These are phyloP conservation scores for Neosilurus mollespiculum DNA, from an alignment of 2,797 vertebrate species.

Conservation along the genomic window DNA sequence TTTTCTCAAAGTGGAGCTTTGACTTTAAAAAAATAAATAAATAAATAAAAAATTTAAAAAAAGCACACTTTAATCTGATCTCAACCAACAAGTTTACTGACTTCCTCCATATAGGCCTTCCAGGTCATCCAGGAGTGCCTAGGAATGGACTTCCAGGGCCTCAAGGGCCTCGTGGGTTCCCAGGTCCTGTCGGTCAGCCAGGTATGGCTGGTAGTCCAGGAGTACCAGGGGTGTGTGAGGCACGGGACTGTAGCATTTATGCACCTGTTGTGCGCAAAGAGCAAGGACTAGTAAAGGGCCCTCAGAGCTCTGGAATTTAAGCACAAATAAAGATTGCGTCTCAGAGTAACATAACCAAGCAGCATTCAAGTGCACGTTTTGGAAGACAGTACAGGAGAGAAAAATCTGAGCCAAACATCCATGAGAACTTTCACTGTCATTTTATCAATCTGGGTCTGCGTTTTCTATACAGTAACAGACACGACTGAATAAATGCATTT, in stretches of 20 bases:
- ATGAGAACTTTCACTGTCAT: conserved; percentile 28
- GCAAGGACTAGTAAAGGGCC: conserved; percentile 73
- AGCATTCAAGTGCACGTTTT: conserved; percentile 1
- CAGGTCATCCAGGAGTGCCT: conserved; percentile 68
- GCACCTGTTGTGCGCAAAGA: conserved; percentile 72
- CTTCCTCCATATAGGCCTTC: conserved; percentile 62
- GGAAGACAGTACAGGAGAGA: conserved; percentile 11
- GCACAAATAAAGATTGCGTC: no score
- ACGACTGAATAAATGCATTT: conserved; percentile 24
- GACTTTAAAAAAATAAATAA: not conserved
- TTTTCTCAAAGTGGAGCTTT: not conserved
- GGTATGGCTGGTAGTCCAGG: conserved; percentile 61
- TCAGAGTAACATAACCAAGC: no score
- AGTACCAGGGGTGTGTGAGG: conserved; percentile 74
- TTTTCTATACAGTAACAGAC: conserved; percentile 12
- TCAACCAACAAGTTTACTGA: not conserved
- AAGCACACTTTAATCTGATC: not conserved
- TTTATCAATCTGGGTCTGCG: not conserved
- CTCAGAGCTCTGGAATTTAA: conserved; percentile 63
- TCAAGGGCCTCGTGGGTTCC: conserved; percentile 66
- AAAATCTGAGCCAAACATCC: conserved; percentile 4
- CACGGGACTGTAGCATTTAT: conserved; percentile 72
- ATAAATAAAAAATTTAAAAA: no score
- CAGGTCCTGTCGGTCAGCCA: conserved; percentile 60
- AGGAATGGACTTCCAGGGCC: conserved; percentile 67